Evolutionary conservation across 2,797 vertebrate species (phyloP).

Genomic region (Fistularia tabacaria): DNA sequence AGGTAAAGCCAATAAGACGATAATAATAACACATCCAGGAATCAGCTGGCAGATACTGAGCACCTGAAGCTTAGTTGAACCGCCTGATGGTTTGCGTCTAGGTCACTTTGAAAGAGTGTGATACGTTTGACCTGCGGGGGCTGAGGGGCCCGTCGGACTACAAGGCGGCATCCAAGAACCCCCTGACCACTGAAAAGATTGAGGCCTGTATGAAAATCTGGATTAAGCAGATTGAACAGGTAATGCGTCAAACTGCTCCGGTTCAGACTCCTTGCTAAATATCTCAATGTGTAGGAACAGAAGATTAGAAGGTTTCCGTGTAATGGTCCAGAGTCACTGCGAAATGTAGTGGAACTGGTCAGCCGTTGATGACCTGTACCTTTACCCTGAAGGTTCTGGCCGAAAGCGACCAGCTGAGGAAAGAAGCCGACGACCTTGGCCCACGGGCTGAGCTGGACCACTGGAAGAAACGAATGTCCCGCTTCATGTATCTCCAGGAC

Average conservation of each 20-base stretch:
- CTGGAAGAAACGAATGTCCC: slow-evolving; percentile 78
- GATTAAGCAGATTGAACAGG: slow-evolving; percentile 90
- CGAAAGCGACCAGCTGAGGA: no score
- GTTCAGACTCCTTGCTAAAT: no score
- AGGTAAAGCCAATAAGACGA: slow-evolving; percentile 65
- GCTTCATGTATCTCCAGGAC: slow-evolving; percentile 79
- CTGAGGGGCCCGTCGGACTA: slow-evolving; percentile 86
- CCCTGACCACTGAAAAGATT: slow-evolving; percentile 79
- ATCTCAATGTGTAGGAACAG: no score
- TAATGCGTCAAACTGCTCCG: slow-evolving; percentile 1
- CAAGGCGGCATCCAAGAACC: slow-evolving; percentile 76
- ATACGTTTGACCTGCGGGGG: slow-evolving; percentile 79
- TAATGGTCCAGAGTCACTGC: no score
- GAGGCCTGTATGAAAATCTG: slow-evolving; percentile 88
- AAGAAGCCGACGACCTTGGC: slow-evolving; percentile 35
- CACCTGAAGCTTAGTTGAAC: slow-evolving; percentile 12
- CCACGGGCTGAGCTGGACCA: slow-evolving; percentile 79
- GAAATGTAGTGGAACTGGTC: no score
- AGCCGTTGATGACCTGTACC: no score
- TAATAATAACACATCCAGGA: neutral
- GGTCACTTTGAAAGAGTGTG: slow-evolving; percentile 86
- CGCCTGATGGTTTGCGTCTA: slow-evolving; percentile 41
- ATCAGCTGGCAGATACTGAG: neutral
- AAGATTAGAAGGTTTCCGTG: no score
- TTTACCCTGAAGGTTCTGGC: no score